Percentiles rank a stretch among this genome's conserved stretches.
phyloP scores from a whole-genome alignment of 2,113 vertebrate genomes.

The Rallus limicola region DNA sequence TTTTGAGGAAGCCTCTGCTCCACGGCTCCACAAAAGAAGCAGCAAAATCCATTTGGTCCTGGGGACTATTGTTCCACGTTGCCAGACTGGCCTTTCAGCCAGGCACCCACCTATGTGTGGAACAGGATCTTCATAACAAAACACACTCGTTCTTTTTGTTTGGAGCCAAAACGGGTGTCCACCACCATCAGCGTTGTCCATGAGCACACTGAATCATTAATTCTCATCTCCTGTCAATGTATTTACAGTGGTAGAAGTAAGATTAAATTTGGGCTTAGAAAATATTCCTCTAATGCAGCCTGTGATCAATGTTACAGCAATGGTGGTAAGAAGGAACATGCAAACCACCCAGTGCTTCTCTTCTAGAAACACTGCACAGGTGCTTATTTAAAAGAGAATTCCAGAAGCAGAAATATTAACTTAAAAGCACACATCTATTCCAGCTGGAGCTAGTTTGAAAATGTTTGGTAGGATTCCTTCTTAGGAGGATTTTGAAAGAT shows the following conservation, averaged over 20 bases:
- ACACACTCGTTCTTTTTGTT: neutral
- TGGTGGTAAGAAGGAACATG: neutral
- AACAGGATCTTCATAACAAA: constrained; percentile 7
- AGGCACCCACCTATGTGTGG: neutral
- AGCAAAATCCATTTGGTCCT: neutral
- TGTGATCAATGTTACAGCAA: neutral
- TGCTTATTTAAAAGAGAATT: neutral
- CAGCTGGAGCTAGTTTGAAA: neutral
- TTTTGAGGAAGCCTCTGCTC: neutral
- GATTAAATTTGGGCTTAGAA: neutral
- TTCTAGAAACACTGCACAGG: neutral
- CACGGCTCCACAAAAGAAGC: neutral
- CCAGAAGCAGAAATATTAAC: neutral
- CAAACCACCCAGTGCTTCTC: fast-evolving
- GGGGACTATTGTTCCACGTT: neutral
- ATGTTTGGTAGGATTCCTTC: neutral
- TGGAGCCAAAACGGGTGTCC: neutral
- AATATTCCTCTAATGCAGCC: neutral
- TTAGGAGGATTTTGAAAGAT: neutral
- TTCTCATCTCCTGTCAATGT: neutral
- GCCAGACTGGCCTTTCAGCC: neutral
- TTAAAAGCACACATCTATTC: neutral
- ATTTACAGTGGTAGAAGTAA: neutral
- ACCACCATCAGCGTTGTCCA: neutral
- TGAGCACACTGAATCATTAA: neutral